Evolutionary conservation across 2,113 vertebrate species (phyloP), one percentile per base, ranked within the genome.

Genomic region (Globicephala melas): DNA sequence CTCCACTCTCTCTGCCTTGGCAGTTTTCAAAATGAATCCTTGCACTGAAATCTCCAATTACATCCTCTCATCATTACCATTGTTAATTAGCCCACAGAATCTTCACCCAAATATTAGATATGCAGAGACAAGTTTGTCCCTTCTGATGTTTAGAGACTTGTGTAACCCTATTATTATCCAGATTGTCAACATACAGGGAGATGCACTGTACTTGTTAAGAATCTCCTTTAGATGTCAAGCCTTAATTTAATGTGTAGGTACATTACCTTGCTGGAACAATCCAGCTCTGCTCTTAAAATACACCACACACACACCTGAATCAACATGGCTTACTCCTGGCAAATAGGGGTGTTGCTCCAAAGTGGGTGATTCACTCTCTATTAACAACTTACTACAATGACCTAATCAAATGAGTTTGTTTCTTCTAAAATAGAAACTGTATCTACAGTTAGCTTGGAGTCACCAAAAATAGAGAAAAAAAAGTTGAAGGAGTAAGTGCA

Each of bases 21-120:
- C 50, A 82, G 41, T 94, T 87, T 92, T 62, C 74, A 80, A 65
- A 82, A 89, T 55, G 36, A 95, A 71, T 70, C 18, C 13, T 84
- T 71, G 12, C n/a, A 4, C 18, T 12, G 25, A 67, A 91, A 89
- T 53, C 8, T 6, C 11, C 26, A 79, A 1, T 62, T 58, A 68
- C 0, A 25, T 9, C 20, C 2, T 38, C 25, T 84, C 25, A 41
- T 79, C n/a, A 50, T 83, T 63, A 26, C 28, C 28, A 74, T 25
- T 65, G 55, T 92, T 83, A 77, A 76, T 67, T 77, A 76, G 23
- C 36, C 28, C 50, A 58, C 23, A 44, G 26, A 77, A 17, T 2
- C 2, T 36, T 87, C 36, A 81, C 44, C 2, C 25, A 67, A 33
- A 89, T 95, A 60, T 50, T 36, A n/a, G 41, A 62, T 50, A 70